Evolutionary conservation across 2,113 vertebrate species (phyloP).

Genomic region (Eublepharis macularius): DNA sequence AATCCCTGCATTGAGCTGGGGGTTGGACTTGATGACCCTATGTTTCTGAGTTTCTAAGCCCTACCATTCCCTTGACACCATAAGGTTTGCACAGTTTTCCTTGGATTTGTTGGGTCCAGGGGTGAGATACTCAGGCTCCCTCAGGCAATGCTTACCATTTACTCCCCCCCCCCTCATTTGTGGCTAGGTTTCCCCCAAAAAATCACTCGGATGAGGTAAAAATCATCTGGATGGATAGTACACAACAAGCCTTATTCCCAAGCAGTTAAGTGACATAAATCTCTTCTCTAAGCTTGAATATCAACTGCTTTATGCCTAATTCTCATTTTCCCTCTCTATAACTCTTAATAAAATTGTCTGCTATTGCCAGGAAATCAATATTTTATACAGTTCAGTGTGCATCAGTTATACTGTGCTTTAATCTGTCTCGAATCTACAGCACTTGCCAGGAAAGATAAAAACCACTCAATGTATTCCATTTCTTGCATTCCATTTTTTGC

Average conservation of each 20-base stretch:
- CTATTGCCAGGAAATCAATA: slow-evolving; percentile 42
- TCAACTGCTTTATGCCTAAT: slow-evolving; percentile 16
- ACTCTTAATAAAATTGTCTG: slow-evolving; percentile 30
- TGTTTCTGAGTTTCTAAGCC: no score
- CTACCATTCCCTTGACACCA: no score
- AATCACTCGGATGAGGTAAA: not conserved
- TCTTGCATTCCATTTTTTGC: not conserved
- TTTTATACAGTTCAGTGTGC: slow-evolving; percentile 27
- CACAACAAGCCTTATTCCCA: not conserved
- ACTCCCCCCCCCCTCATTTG: not conserved
- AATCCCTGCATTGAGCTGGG: no score
- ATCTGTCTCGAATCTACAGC: slow-evolving; percentile 3
- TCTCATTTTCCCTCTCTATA: not conserved
- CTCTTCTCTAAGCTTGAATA: not conserved
- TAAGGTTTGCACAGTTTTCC: no score
- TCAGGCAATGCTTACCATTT: no score
- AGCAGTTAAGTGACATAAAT: not conserved
- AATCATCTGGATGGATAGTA: not conserved
- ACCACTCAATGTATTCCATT: not conserved
- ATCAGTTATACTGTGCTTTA: slow-evolving; percentile 28
- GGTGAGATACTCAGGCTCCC: no score
- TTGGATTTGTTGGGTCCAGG: no score
- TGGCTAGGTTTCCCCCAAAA: not conserved
- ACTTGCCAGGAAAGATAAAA: not conserved
- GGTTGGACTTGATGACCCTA: no score